Conservation (phyloP, 2,888 invertebrate genomes). For the Chironomus tentans region DNA sequence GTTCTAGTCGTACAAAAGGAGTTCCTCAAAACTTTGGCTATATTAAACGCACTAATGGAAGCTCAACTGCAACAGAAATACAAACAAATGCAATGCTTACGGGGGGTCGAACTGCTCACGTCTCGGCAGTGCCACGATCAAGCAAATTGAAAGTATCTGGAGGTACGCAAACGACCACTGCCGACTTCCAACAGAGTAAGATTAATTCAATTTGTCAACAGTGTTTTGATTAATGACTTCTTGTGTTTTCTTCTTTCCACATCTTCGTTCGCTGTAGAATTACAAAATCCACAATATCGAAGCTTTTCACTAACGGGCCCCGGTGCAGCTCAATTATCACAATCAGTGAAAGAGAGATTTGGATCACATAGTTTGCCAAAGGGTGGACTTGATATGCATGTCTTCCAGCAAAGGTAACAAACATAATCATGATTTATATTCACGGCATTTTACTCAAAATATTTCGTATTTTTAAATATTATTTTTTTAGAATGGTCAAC, state of each 20-base stretch:
- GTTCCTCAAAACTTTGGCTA: slow-evolving; percentile 80
- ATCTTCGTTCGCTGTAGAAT: not conserved
- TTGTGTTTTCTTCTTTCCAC: not conserved
- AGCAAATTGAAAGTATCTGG: slow-evolving; percentile 78
- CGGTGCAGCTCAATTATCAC: slow-evolving; percentile 78
- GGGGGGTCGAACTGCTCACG: slow-evolving; percentile 63
- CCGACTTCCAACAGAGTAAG: slow-evolving; percentile 64
- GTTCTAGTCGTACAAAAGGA: slow-evolving; percentile 53
- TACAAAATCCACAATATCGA: slow-evolving; percentile 59
- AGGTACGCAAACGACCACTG: slow-evolving; percentile 79
- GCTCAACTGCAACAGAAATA: slow-evolving; percentile 37
- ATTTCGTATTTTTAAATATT: not conserved
- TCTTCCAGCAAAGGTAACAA: slow-evolving; percentile 44
- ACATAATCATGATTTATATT: not conserved
- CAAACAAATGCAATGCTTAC: slow-evolving; percentile 38
- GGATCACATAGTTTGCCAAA: slow-evolving; percentile 76
- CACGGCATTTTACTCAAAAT: not conserved
- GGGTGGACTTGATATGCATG: slow-evolving; percentile 54
- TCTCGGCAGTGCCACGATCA: slow-evolving; percentile 74
- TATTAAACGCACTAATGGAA: slow-evolving; percentile 64
- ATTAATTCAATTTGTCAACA: slow-evolving; percentile 29
- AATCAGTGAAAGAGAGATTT: slow-evolving; percentile 73
- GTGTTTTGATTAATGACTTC: not conserved
- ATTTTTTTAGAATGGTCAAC: slow-evolving; percentile 41
- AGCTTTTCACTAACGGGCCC: slow-evolving; percentile 78